Evolutionary conservation across 2,797 vertebrate genomes (phyloP).

Genomic region (Falco naumanni): DNA sequence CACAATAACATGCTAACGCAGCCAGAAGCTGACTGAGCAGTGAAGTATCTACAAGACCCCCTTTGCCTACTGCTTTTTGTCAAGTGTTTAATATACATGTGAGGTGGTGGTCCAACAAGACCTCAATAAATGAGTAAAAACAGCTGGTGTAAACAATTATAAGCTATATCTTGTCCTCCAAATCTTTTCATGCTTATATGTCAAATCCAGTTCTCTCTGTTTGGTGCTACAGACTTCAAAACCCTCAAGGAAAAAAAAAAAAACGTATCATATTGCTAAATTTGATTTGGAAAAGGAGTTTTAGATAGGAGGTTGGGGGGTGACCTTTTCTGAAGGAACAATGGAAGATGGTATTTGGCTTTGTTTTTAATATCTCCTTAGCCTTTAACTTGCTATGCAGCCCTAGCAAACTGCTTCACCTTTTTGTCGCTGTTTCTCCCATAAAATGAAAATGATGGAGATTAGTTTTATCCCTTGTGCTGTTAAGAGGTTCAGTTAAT

Average conservation of each 20-base stretch:
- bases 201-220: background rate
- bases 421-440: background rate
- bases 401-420: background rate
- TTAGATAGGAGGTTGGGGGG: background rate
- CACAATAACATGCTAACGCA: no score
- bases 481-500: background rate
- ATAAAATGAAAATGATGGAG: background rate
- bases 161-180: background rate
- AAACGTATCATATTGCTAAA: background rate
- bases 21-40: background rate
- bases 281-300: background rate
- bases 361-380: background rate
- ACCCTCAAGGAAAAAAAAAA: background rate
- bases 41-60: background rate
- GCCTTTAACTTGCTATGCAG: background rate
- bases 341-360: background rate
- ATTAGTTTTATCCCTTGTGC: background rate
- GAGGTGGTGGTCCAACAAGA: background rate
- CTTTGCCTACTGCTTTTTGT: background rate
- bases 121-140: background rate
- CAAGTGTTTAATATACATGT: accelerated
- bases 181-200: background rate
- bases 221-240: background rate
- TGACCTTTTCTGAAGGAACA: background rate
- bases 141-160: background rate